These are phyloP conservation scores for Trachymyrmex cornetzi DNA, from an alignment of 1,140 invertebrate genomes.

Conservation along the genomic window DNA sequence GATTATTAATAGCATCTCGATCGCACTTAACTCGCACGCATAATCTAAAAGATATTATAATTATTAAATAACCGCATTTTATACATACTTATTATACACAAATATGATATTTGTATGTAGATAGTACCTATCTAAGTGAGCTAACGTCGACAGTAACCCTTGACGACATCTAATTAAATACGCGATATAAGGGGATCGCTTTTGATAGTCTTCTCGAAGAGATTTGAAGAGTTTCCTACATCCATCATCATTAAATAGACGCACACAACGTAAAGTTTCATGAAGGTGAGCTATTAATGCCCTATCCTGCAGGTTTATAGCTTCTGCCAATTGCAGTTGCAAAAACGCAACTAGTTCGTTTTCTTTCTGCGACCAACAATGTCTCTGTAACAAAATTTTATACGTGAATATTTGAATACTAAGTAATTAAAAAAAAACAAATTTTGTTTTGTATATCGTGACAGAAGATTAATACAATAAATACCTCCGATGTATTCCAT, in stretches of 20 bases:
- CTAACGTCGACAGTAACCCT: constrained; percentile 92
- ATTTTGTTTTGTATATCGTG: background rate
- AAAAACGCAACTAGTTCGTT: constrained; percentile 91
- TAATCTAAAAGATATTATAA: constrained; percentile 83
- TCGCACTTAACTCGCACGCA: constrained; percentile 90
- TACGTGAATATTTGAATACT: background rate
- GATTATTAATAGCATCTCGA: constrained; percentile 91
- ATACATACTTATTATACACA: background rate
- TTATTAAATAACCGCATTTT: background rate
- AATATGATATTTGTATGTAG: constrained; percentile 38
- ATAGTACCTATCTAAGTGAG: constrained; percentile 91
- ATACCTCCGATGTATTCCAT: constrained; percentile 84
- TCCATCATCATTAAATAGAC: constrained; percentile 91
- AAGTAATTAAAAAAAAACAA: background rate
- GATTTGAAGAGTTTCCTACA: constrained; percentile 92
- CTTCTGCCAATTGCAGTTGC: constrained; percentile 94
- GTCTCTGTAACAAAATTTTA: constrained; percentile 78
- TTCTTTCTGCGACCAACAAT: constrained; percentile 87
- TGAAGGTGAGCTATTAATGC: constrained; percentile 94
- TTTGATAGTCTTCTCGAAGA: constrained; percentile 93
- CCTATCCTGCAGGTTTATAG: constrained; percentile 94
- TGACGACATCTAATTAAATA: constrained; percentile 95
- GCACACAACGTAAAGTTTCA: constrained; percentile 94
- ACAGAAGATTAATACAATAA: constrained; percentile 39
- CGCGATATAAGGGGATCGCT: constrained; percentile 93